Base-by-base conservation (phyloP, 2,888 invertebrate species). In the Corbicula japonica region DNA sequence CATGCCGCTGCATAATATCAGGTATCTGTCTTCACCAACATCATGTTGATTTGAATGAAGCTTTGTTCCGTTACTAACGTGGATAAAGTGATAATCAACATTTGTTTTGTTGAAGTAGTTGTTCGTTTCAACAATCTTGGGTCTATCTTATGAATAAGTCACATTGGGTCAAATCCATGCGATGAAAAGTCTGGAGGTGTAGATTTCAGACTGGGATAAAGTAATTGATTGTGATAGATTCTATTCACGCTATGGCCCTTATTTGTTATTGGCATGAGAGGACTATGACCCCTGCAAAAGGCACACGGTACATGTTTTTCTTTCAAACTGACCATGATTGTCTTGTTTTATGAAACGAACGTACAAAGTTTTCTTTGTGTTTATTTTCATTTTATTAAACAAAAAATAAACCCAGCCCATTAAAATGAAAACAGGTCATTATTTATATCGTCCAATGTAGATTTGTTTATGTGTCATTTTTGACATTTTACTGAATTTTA, bases 51-150 rank as follows among this genome's bases (percentile, higher is more conserved):
- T 32, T 0, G 34, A 48, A 63, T 63, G 30, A 48, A 21, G 23
- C 48, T 48, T 63, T 63, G 63, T 63, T 60, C 2, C 26, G 26
- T 10, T 60, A 60, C 46, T 63, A 44, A 63, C 63, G 48, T 63
- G 63, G n/a, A 48, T 50, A 12, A 48, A 63, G 63, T 63, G 63
- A 63, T 63, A 63, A 48, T 30, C 63, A 48, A n/a, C 41, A 48
- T 32, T 46, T 44, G 1, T n/a, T 8, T 30, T 48, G 50, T 63
- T 48, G 50, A 63, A 63, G 50, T 23, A 30, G 34, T n/a, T 48
- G 48, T 34, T 30, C 48, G 28, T 23, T 63, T 41, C 44, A 38
- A 23, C 32, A 32, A 63, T 63, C 26, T 60, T 21, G n/a, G 34
- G 34, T 63, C 63, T 63, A 12, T 12, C n/a, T 34, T 48, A 46